A percentile compares a stretch with the other conserved stretches of the same genome.
Evolutionary conservation across 2,888 invertebrate species (phyloP).

Genomic region (Pyrrhosoma nymphula): DNA sequence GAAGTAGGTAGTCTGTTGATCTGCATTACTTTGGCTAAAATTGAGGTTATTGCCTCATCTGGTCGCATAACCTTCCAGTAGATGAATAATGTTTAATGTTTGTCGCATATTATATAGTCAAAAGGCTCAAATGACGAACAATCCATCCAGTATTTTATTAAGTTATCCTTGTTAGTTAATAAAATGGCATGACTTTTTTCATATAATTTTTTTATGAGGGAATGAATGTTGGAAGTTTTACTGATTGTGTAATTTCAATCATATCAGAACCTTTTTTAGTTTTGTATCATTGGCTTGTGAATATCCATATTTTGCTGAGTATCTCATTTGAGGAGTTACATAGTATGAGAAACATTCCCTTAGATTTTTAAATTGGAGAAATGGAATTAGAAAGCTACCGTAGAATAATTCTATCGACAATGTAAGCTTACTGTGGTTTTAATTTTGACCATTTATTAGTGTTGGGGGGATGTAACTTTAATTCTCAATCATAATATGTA

Average conservation of each 20-base stretch:
- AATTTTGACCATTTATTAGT: neutral
- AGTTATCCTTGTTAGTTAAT: neutral
- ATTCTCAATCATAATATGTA: neutral
- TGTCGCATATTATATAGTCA: neutral
- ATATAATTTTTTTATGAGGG: neutral
- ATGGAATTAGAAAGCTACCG: neutral
- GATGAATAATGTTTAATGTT: constrained; percentile 28
- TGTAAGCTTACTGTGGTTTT: too few species aligned
- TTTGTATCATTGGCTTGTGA: neutral
- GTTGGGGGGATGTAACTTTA: neutral
- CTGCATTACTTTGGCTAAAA: constrained; percentile 1
- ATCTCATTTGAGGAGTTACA: neutral
- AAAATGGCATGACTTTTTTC: neutral
- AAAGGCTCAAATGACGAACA: constrained; percentile 39
- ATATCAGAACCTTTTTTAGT: neutral
- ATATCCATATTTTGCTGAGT: neutral
- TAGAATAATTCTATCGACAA: neutral
- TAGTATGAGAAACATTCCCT: neutral
- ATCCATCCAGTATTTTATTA: constrained; percentile 43
- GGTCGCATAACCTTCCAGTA: constrained; percentile 2
- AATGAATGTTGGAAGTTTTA: neutral
- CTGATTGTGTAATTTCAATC: neutral
- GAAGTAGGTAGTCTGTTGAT: neutral
- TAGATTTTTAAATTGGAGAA: neutral
- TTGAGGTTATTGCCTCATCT: neutral